Base-by-base conservation (phyloP, 2,113 vertebrate genomes). In the Cinclus cinclus region DNA sequence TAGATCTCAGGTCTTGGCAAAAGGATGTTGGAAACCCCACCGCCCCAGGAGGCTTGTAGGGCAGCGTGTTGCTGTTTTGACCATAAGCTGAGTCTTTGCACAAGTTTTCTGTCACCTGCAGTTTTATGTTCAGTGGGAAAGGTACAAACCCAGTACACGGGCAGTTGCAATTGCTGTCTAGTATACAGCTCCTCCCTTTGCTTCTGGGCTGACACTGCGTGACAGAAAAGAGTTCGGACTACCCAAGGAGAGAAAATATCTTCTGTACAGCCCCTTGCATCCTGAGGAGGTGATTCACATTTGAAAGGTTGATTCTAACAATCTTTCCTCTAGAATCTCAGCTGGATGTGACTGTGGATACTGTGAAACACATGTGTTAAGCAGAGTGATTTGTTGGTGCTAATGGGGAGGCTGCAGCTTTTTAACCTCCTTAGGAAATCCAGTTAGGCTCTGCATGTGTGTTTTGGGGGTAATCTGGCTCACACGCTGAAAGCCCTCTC, bases 131-230 rank as follows among this genome's bases (percentile, higher is more conserved):
- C 31, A 23, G 56, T 4, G 14, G 11, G 55, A 69, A 88, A 93
- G 79, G 47, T 16, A 50, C 30, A 59, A 74, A 39, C 21, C 27
- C 30, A 39, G 37, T 15, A 22, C 74, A 18, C 0, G 2, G 65
- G 58, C 23, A 76, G 33, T 10, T 15, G 8, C 28, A 47, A 0
- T 2, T 0, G 9, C 50, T 56, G 30, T 11, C 64, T 56, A n/a
- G 17, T 28, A 15, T 15, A 59, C 60, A 62, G 63, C 31, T 91
- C 75, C 37, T 83, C 69, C 47, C 9, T 79, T 59, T 89, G 44
- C 44, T 83, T 71, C 59, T 74, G 39, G 55, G 30, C 70, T 58
- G 75, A 39, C 31, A 16, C 4, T 17, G 7, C 47, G 49, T 4
- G 21, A n/a, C 60, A 64, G 46, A 18, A 52, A 80, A 77, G 23